These are phyloP conservation scores for Drosophila atripex DNA, from an alignment of 2,888 invertebrate species.

Conservation along the genomic window DNA sequence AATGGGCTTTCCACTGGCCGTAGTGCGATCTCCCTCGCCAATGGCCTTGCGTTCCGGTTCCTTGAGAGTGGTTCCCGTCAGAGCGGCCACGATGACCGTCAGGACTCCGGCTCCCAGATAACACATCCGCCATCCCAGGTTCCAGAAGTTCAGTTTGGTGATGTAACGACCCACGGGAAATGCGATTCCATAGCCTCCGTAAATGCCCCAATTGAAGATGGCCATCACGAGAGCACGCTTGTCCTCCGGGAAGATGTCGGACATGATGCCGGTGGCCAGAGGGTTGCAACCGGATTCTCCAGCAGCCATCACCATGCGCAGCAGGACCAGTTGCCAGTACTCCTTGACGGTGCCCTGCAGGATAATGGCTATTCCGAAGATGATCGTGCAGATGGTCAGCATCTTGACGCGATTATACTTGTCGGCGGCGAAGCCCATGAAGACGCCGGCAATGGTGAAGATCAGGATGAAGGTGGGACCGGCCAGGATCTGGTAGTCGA, in stretches of 20 bases:
- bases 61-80: conserved; percentile 90
- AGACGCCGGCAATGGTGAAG: conserved; percentile 94
- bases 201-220: conserved; percentile 98
- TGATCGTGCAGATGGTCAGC: conserved; percentile 90
- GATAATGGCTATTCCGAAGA: conserved; percentile 92
- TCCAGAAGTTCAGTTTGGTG: conserved; percentile 89
- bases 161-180: conserved; percentile 96
- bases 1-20: conserved; percentile 85
- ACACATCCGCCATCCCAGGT: conserved; percentile 92
- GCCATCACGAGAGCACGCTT: conserved; percentile 95
- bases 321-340: conserved; percentile 95
- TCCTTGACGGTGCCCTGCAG: conserved; percentile 93
- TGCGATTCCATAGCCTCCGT: conserved; percentile 96
- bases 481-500: conserved; percentile 95
- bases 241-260: conserved; percentile 91
- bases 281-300: conserved; percentile 96
- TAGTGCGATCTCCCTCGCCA: conserved; percentile 86
- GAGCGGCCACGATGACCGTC: conserved; percentile 88
- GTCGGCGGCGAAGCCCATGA: conserved; percentile 93
- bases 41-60: conserved; percentile 91
- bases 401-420: conserved; percentile 90
- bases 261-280: conserved; percentile 92
- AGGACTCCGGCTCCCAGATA: conserved; percentile 92
- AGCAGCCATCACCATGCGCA: conserved; percentile 94
- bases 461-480: conserved; percentile 97